Evolutionary conservation across 2,113 vertebrate species (phyloP).

Genomic region (Chroicocephalus ridibundus): DNA sequence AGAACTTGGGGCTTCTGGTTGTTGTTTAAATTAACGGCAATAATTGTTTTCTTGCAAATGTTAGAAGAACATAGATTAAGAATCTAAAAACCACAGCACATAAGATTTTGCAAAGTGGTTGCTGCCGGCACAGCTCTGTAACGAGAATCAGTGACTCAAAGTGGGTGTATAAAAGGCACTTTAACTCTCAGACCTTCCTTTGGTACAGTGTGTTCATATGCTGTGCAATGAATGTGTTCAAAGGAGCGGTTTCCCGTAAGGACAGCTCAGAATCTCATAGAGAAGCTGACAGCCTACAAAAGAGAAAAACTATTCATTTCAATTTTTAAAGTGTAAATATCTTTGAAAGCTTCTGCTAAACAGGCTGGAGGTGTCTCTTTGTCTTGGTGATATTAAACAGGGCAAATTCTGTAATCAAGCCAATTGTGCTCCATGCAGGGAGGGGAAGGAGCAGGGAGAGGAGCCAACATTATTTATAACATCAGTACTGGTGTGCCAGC

Average conservation of each 20-base stretch:
- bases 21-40: constrained; percentile 22
- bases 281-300: background rate
- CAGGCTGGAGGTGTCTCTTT: constrained; percentile 7
- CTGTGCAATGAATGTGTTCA: background rate
- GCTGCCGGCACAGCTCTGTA: background rate
- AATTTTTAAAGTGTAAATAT: background rate
- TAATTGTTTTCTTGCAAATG: constrained; percentile 6
- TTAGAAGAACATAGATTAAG: background rate
- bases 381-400: background rate
- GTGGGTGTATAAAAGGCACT: constrained; percentile 41
- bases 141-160: constrained; percentile 22
- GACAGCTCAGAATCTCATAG: background rate
- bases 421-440: background rate
- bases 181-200: constrained; percentile 33
- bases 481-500: background rate
- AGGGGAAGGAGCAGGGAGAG: background rate
- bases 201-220: constrained; percentile 12
- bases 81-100: background rate
- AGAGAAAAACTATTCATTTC: background rate
- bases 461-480: constrained; percentile 27
- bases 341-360: constrained; percentile 24
- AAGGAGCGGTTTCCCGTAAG: background rate
- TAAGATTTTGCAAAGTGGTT: background rate
- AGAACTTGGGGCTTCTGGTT: background rate
- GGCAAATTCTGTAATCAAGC: constrained; percentile 11